phyloP scores from a whole-genome alignment of 2,113 vertebrate species.

The Chiloscyllium plagiosum region DNA sequence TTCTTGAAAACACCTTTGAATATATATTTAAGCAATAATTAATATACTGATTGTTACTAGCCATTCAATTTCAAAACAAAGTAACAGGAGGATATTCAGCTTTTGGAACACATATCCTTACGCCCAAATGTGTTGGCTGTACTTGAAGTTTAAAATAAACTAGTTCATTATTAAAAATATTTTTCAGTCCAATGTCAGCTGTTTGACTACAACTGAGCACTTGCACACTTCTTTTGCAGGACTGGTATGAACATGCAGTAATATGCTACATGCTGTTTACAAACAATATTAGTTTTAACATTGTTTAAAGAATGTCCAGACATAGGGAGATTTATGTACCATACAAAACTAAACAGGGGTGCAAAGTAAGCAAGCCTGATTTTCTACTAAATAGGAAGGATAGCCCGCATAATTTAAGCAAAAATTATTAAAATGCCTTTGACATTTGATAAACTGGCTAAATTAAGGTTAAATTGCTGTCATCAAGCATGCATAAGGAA shows the following conservation, averaged over 20 bases:
- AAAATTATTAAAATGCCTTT: background rate
- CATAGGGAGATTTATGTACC: background rate
- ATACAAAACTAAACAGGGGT: background rate
- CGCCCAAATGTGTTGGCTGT: background rate
- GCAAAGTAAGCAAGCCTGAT: background rate
- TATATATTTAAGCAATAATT: background rate
- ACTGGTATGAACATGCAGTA: background rate
- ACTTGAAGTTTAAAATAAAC: background rate
- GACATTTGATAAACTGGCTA: background rate
- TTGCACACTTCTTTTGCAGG: background rate
- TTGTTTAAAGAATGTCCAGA: background rate
- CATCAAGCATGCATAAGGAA: background rate
- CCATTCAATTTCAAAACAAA: background rate
- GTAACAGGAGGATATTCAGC: background rate
- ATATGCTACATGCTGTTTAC: background rate
- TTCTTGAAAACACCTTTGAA: background rate
- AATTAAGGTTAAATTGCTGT: background rate
- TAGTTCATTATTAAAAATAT: background rate
- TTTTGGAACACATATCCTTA: background rate
- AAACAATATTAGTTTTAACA: background rate
- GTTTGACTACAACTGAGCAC: background rate
- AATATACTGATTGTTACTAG: background rate
- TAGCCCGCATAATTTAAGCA: background rate
- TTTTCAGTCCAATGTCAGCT: background rate
- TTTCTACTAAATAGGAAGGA: background rate